These are phyloP conservation scores for Montipora cactus DNA, from an alignment of 64 coral and sea anemone species.

Conservation along the genomic window DNA sequence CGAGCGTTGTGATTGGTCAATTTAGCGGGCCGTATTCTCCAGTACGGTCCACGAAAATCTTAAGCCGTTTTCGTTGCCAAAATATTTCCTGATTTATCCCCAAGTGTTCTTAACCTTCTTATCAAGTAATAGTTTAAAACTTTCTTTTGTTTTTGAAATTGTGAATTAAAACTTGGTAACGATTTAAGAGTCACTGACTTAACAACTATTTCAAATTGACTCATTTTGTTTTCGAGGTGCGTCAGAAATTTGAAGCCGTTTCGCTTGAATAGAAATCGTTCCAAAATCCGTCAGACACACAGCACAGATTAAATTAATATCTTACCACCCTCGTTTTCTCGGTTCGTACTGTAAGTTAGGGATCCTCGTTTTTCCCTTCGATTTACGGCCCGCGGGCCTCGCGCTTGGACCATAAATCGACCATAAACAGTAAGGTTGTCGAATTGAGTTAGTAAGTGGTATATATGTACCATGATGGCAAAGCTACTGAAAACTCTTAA, in stretches of 20 bases:
- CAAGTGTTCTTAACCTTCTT: neutral
- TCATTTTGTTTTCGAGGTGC: conserved; percentile 23
- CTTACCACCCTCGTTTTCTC: conserved; percentile 37
- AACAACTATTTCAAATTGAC: neutral
- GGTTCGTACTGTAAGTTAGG: conserved; percentile 31
- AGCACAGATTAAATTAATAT: conserved; percentile 48
- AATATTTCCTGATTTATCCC: conserved; percentile 22
- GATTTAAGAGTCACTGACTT: conserved; percentile 10
- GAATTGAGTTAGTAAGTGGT: conserved; percentile 8
- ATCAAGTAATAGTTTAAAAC: conserved; percentile 50
- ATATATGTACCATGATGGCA: neutral
- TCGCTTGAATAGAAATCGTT: conserved; percentile 37
- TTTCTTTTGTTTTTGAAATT: conserved; percentile 39
- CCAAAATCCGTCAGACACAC: conserved; percentile 26
- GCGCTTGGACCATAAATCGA: neutral
- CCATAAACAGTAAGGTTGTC: neutral
- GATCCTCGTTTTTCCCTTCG: neutral
- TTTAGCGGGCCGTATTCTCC: no score
- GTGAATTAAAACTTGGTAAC: conserved; percentile 1
- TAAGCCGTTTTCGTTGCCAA: neutral
- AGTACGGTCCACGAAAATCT: neutral
- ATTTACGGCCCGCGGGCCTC: neutral
- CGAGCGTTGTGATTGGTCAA: no score
- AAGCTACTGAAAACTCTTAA: no score
- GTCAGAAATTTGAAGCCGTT: conserved; percentile 45